Base-by-base conservation (phyloP, 2,797 vertebrate species). In the Paramormyrops hopkinsi region DNA sequence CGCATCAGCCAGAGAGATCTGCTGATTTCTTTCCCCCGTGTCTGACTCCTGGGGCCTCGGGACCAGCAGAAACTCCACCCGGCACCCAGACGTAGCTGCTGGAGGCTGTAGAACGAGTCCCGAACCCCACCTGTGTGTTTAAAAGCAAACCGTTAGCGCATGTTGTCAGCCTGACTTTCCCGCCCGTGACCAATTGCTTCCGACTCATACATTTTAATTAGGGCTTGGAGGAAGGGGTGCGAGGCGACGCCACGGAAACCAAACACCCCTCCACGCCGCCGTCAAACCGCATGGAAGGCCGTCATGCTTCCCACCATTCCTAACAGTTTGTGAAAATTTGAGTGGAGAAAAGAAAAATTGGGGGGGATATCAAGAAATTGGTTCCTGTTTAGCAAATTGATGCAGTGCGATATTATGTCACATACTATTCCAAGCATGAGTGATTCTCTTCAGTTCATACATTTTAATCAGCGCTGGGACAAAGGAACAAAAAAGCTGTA, bases 391-490 rank as follows among this genome's bases (percentile, higher is more conserved):
- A 46, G 44, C 79, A 83, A 83, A 84, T 84, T 14, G 41, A 50
- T 50, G 82, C 19, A 50, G 41, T n/a, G 76, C 3, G 11, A 19
- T 82, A 22, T 85, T 50, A 33, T 54, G 51, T 29, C 6, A 5
- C 50, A 1, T 22, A 2, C 50, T 25, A 2, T 7, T 22, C 44
- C 46, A 51, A 51, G 22, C 25, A 17, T 87, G 53, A 87, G 46
- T 62, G 54, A 87, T 44, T n/a, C 12, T 14, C 48, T 25, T 37
- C 22, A 1, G 46, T 53, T 86, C 84, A 86, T 86, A 54, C 84
- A 86, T 86, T 86, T 37, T 86, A 86, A 86, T 53, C 86, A 87
- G 86, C 14, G 2, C 14, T 44, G 86, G 53, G 29, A 54, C 84
- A 86, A 54, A 37, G 51, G 29, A 87, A 44, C 86, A 44, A 29